phyloP scores from a whole-genome alignment of 1,140 invertebrate species.

The Euwallacea similis region DNA sequence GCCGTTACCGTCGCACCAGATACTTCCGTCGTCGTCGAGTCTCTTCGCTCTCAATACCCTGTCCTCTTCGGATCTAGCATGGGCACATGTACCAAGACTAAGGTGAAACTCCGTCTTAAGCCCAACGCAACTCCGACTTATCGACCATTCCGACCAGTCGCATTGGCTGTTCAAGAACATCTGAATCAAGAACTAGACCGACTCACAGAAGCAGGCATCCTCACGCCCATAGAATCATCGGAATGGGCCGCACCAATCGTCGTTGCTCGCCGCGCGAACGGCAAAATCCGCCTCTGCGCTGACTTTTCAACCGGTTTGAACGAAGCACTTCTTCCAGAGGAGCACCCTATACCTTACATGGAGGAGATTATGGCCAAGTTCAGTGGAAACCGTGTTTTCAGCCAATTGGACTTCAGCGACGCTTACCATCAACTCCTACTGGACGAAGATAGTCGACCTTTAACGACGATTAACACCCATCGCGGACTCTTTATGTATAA shows the following conservation, averaged over 20 bases:
- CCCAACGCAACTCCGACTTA: neutral
- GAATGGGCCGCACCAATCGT: conserved; percentile 12
- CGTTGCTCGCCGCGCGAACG: neutral
- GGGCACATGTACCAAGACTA: neutral
- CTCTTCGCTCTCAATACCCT: neutral
- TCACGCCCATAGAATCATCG: neutral
- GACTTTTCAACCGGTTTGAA: conserved; percentile 14
- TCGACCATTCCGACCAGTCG: neutral
- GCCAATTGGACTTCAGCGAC: conserved; percentile 36
- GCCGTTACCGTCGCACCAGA: neutral
- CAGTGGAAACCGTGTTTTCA: conserved; percentile 27
- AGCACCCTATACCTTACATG: conserved; percentile 39
- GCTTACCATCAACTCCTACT: conserved; percentile 53
- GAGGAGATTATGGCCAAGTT: conserved; percentile 41
- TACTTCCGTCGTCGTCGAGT: neutral
- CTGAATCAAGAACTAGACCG: neutral
- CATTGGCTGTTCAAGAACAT: neutral
- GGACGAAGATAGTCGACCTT: conserved; percentile 45
- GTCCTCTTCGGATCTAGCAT: neutral
- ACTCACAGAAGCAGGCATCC: too few species aligned
- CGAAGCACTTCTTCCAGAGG: conserved; percentile 24
- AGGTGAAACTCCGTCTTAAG: neutral
- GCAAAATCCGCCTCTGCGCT: conserved; percentile 2
- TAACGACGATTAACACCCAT: conserved; percentile 52
- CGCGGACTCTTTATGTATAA: conserved; percentile 49